Evolutionary conservation across 2,113 vertebrate species (phyloP), one percentile per base, ranked within the genome.

Genomic region (Caranx melampygus): DNA sequence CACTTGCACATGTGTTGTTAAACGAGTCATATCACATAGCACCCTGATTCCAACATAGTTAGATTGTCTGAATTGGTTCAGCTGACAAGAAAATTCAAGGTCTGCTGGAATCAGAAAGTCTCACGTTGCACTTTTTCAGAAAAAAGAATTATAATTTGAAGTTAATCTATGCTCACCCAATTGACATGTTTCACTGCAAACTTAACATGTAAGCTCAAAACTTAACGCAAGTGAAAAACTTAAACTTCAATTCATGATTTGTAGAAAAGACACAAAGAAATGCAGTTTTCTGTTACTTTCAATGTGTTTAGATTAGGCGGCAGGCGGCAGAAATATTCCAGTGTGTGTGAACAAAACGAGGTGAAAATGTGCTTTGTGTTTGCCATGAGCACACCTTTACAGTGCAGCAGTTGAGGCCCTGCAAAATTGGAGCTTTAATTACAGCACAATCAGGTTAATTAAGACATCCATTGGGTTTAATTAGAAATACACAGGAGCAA

Each of bases 31-130:
- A 61, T 82, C 66, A 72, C 37, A 63, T 14, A 0, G 57, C 78
- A 45, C 34, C 45, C 79, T 83, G 68, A 85, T 83, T 81, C 7
- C 3, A 81, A 69, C 74, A 87, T 20, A 72, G 54, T 87, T 71
- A 62, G 78, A 75, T 74, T 66, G 44, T 73, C 61, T 85, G 62
- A 81, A 80, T 75, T 71, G 72, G 78, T 87, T 75, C 76, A 77
- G 72, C 78, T 90, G 81, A 89, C 83, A 90, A 82, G 79, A 87
- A 40, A 66, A 64, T 82, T 78, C 67, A 80, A 14, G 35, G 61
- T 78, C 62, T 37, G 60, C 60, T 75, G 31, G 57, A 85, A 47
- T 81, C 57, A 42, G 7, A 81, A 86, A 72, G 13, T 66, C 45
- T 21, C 47, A 49, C 49, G 2, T 52, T 9, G 26, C 26, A 26